Conservation (phyloP, 1,140 invertebrate species). For the Goniozus legneri region DNA sequence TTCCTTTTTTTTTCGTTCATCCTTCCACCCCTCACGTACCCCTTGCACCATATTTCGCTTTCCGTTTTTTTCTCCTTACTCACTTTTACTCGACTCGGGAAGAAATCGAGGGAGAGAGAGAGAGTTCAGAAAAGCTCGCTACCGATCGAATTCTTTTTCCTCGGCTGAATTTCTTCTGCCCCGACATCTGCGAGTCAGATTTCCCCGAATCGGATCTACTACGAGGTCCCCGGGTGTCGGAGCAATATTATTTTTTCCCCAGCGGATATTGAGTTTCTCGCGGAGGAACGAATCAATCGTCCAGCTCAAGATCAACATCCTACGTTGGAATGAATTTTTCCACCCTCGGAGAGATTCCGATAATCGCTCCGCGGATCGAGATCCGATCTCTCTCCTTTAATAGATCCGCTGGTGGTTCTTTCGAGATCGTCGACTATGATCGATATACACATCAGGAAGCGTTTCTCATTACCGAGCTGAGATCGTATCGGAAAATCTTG, state of each 20-base stretch:
- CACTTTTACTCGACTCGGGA: conserved; percentile 18
- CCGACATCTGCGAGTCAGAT: conserved; percentile 10
- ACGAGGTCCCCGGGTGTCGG: too few species aligned
- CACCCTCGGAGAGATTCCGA: too few species aligned
- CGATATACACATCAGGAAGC: conserved; percentile 16
- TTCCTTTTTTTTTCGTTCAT: conserved; percentile 4
- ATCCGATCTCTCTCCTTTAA: conserved; percentile 10
- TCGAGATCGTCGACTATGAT: conserved; percentile 20
- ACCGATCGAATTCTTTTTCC: neutral
- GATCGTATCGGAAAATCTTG: too few species aligned
- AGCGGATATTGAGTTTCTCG: too few species aligned
- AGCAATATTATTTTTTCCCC: too few species aligned
- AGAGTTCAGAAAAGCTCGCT: too few species aligned
- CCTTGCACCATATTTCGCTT: conserved; percentile 7
- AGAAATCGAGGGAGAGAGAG: too few species aligned
- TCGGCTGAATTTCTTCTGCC: neutral
- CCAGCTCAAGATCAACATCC: too few species aligned
- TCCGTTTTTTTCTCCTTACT: conserved; percentile 11
- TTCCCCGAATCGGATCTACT: conserved; percentile 14
- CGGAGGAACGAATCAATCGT: too few species aligned
- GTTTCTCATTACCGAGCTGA: conserved; percentile 21
- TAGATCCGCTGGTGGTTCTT: conserved; percentile 6
- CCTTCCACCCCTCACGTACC: neutral
- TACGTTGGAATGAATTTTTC: too few species aligned
- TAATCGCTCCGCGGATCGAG: too few species aligned